Conservation (phyloP, 1,140 invertebrate genomes). For the Cryptotermes secundus region DNA sequence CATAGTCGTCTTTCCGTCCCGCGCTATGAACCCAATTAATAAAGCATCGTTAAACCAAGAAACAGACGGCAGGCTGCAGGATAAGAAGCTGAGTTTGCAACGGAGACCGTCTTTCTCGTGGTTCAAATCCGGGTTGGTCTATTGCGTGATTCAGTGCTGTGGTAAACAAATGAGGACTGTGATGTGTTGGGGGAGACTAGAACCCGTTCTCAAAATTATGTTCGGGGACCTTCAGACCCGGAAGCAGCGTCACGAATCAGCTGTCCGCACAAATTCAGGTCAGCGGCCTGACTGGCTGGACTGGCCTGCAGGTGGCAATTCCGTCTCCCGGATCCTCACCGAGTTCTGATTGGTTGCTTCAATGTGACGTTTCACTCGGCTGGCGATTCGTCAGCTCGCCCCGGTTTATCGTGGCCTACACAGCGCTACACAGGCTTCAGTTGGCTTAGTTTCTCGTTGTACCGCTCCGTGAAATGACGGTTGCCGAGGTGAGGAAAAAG, state of each 20-base stretch:
- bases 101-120: no score
- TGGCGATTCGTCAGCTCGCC: not conserved
- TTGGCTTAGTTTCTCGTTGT: not conserved
- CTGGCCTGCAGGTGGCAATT: conserved; percentile 25
- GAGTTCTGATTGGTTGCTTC: not conserved
- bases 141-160: not conserved
- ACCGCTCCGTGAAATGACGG: not conserved
- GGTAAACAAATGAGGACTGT: not conserved
- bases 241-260: conserved; percentile 28
- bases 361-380: conserved; percentile 9
- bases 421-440: no score
- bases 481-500: not conserved
- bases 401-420: not conserved
- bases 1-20: no score
- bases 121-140: not conserved
- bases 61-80: no score
- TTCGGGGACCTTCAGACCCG: conserved; percentile 28
- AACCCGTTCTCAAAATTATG: not conserved
- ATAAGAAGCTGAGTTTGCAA: no score
- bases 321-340: conserved; percentile 28
- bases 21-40: no score
- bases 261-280: conserved; percentile 4
- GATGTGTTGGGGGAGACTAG: not conserved
- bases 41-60: no score
- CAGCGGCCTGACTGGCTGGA: conserved; percentile 21